Evolutionary conservation across 2,888 invertebrate genomes (phyloP), one percentile per base, ranked within the genome.

Genomic region (Pollenia griseotomentosa): DNA sequence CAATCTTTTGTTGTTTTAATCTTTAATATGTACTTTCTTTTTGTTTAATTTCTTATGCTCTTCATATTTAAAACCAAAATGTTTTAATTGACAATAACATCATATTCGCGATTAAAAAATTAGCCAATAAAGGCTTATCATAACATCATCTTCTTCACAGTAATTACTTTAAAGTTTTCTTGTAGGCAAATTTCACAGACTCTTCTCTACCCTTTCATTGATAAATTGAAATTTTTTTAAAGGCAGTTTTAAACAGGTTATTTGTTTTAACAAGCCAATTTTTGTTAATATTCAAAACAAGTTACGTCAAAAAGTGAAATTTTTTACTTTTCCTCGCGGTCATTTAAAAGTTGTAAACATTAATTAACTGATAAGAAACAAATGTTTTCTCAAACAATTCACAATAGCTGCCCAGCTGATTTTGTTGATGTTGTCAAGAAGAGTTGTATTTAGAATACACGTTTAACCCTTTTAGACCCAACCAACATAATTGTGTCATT

Each of bases 261-360:
- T 63, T 61, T 61, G 10, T 63, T 61, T 46, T 46, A 19, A 19
- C 4, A 14, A 12, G 23, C 11, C 5, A 23, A 12, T 48, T 59
- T 46, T 65, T 71, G 4, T 48, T 55, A 44, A 59, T 65, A 57
- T 40, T 53, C 5, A 66, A 80, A 79, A 65, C 80, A 63, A 81
- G 73, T 83, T 87, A 87, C 83, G 77, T 87, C 81, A 70, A 84
- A 83, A 86, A 77, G 78, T 75, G 73, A 77, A 87, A 87, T 11
- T 57, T 73, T 57, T 10, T 44, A 6, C 8, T 42, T 16, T 7
- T 57, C 19, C 14, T 59, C 40, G 44, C 48, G 46, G 46, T 44
- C 57, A 23, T 59, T 40, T 6, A 10, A 33, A 66, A 66, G 55
- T 71, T 71, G 71, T 82, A 82, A 86, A 79, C 79, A 74, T 33